phyloP scores from a whole-genome alignment of 92 coral and sea anemone species.

The Galaxea fascicularis region DNA sequence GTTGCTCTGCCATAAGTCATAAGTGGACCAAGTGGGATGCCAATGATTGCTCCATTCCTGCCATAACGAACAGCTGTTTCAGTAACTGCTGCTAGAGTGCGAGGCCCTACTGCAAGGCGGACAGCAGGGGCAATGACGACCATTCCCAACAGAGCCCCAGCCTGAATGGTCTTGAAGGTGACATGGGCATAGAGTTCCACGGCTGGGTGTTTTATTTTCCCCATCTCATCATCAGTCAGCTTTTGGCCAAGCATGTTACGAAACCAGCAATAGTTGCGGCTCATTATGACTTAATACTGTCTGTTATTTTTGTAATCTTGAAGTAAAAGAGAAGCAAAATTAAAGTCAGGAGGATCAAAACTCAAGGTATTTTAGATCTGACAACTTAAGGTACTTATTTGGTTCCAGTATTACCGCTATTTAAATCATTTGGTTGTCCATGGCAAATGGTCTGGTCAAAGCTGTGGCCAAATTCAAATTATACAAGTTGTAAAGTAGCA shows the following conservation, averaged over 20 bases:
- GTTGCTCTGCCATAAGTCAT: conserved; percentile 64
- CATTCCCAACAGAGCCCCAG: conserved; percentile 74
- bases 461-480: no score
- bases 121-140: conserved; percentile 70
- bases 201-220: conserved; percentile 55
- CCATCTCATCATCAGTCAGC: conserved; percentile 70
- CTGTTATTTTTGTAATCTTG: background rate
- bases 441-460: no score
- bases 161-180: conserved; percentile 74
- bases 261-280: conserved; percentile 69
- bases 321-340: background rate
- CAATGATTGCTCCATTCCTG: conserved; percentile 71
- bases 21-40: conserved; percentile 65
- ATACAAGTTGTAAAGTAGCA: no score
- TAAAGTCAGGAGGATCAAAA: background rate
- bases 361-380: background rate
- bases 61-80: conserved; percentile 70
- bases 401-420: no score
- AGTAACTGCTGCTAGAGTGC: conserved; percentile 60
- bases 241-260: conserved; percentile 75
- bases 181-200: conserved; percentile 66
- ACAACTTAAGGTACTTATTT: no score
- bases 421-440: no score
- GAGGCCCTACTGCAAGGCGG: conserved; percentile 63
- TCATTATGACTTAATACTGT: conserved; percentile 19